Conservation (phyloP, 2,797 vertebrate genomes). For the Sebastes baramenuke region DNA sequence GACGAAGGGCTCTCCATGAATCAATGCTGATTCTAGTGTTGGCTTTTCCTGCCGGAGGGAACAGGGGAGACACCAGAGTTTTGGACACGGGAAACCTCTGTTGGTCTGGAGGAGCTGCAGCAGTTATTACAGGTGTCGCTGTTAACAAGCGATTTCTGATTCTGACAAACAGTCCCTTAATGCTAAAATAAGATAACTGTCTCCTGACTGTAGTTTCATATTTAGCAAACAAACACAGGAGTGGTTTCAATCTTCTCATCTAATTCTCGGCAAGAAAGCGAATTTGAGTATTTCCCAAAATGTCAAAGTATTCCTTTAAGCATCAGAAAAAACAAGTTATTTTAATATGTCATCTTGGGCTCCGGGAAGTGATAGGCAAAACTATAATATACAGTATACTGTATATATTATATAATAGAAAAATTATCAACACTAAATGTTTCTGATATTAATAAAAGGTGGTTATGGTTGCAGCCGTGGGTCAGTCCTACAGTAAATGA, state of each 20-base stretch:
- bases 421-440: background rate
- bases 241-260: background rate
- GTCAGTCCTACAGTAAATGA: constrained; percentile 7
- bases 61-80: too few relatives aligned
- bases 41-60: too few relatives aligned
- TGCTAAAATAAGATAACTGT: background rate
- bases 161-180: background rate
- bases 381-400: background rate
- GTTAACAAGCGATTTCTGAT: too few relatives aligned
- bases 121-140: too few relatives aligned
- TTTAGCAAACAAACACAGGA: background rate
- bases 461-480: background rate
- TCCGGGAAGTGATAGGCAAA: background rate
- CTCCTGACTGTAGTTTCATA: background rate
- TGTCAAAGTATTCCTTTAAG: background rate
- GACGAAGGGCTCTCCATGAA: too few relatives aligned
- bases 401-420: background rate
- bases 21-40: too few relatives aligned
- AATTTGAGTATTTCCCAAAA: background rate
- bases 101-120: too few relatives aligned
- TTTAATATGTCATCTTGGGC: background rate
- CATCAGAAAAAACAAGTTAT: background rate
- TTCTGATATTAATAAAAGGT: background rate
- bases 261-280: background rate
- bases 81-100: too few relatives aligned